A percentile compares a stretch with the other conserved stretches of the same genome.
phyloP scores from a whole-genome alignment of 1,140 invertebrate species.

The Palaemon carinicauda region DNA sequence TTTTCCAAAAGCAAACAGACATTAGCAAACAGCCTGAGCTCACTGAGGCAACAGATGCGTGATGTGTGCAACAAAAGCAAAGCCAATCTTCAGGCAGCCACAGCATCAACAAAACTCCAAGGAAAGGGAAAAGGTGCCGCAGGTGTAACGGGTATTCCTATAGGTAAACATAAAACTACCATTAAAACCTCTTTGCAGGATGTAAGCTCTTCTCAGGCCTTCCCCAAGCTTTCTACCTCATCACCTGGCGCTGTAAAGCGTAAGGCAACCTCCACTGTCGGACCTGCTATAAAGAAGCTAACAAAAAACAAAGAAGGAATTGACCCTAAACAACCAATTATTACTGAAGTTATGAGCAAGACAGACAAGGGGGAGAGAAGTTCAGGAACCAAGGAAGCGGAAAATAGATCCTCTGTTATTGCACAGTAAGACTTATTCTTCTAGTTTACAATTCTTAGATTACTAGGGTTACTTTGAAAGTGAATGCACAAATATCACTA shows the following conservation, averaged over 20 bases:
- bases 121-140: neutral
- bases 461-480: no score
- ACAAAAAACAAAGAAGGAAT: no score
- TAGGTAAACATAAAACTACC: slow-evolving; percentile 5
- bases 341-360: no score
- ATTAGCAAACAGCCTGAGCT: slow-evolving; percentile 18
- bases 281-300: no score
- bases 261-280: neutral
- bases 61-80: neutral
- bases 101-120: neutral
- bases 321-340: no score
- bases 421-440: no score
- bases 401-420: no score
- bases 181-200: neutral
- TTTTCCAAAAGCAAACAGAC: neutral
- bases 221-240: no score
- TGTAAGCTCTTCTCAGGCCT: neutral
- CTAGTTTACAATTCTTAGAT: no score
- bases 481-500: no score
- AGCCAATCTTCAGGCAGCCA: neutral
- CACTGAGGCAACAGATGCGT: slow-evolving; percentile 1
- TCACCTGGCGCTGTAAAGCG: neutral
- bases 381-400: no score
- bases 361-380: no score
- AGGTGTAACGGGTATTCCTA: neutral